Conservation (phyloP, 1,140 invertebrate genomes). For the Drosophila subobscura region DNA sequence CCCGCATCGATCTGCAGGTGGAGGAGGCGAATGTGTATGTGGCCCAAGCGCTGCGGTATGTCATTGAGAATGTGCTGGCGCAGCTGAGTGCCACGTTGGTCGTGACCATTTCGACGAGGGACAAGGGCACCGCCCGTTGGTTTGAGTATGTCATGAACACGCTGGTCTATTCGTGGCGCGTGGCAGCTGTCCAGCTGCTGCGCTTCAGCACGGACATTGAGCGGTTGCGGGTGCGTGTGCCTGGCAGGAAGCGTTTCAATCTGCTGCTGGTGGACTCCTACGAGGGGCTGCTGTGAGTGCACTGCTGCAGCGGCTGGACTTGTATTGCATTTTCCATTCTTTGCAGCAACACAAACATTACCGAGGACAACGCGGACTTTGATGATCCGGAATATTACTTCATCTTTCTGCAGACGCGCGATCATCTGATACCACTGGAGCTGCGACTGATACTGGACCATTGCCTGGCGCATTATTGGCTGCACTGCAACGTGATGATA, state of each 20-base stretch:
- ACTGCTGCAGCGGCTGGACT: no score
- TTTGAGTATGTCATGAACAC: slow-evolving; percentile 53
- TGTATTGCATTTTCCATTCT: fast-evolving
- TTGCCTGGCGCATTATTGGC: slow-evolving; percentile 63
- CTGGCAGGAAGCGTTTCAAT: slow-evolving; percentile 62
- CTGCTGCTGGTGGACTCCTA: slow-evolving; percentile 68
- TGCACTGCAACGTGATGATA: slow-evolving; percentile 75
- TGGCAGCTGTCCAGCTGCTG: slow-evolving; percentile 51
- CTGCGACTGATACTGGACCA: slow-evolving; percentile 59
- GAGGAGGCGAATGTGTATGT: slow-evolving; percentile 57
- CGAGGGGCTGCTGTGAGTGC: slow-evolving; percentile 45
- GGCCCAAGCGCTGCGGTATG: slow-evolving; percentile 39
- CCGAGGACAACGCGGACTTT: slow-evolving; percentile 36
- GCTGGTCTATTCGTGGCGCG: slow-evolving; percentile 45
- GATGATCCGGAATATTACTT: slow-evolving; percentile 74
- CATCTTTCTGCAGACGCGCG: slow-evolving; percentile 67
- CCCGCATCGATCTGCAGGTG: slow-evolving; percentile 51
- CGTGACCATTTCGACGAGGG: slow-evolving; percentile 23
- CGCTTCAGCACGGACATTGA: slow-evolving; percentile 9
- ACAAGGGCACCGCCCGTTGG: slow-evolving; percentile 30
- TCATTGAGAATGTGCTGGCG: slow-evolving; percentile 60
- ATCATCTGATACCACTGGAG: slow-evolving; percentile 29
- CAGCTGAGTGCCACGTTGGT: slow-evolving; percentile 57
- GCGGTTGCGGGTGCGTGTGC: slow-evolving; percentile 16
- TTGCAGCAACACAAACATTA: slow-evolving; percentile 48